Conservation (phyloP, 2,888 invertebrate species). For the Leptinotarsa peninsularis region DNA sequence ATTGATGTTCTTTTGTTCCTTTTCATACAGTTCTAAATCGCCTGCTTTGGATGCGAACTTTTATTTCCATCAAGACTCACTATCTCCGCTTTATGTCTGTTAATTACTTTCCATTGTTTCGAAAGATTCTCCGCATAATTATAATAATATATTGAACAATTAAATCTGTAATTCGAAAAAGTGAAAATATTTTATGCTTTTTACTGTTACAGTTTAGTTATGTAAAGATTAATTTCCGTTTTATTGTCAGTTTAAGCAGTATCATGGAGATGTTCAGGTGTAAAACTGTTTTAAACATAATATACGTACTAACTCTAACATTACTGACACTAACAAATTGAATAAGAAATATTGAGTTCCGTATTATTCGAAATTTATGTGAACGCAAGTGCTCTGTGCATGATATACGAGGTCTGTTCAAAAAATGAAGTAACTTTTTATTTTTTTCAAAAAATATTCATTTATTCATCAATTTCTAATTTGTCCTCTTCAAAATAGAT, state of each 20-base stretch:
- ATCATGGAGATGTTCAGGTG: too few species aligned
- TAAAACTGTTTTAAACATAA: too few species aligned
- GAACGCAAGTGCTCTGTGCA: too few species aligned
- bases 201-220: conserved; percentile 38
- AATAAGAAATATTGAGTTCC: too few species aligned
- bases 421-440: too few species aligned
- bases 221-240: conserved; percentile 38
- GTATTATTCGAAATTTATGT: too few species aligned
- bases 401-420: too few species aligned
- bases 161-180: conserved; percentile 51
- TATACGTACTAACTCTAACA: too few species aligned
- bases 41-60: not conserved
- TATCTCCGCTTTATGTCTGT: conserved; percentile 38
- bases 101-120: conserved; percentile 53
- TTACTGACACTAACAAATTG: too few species aligned
- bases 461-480: too few species aligned
- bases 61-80: not conserved
- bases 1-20: not conserved
- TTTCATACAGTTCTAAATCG: not conserved
- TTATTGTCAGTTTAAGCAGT: conserved; percentile 1
- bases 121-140: conserved; percentile 51
- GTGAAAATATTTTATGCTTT: conserved; percentile 47
- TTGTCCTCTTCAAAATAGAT: too few species aligned
- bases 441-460: too few species aligned
- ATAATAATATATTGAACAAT: conserved; percentile 49